Conservation (phyloP, 2,797 vertebrate genomes). For the Momotus momota region DNA sequence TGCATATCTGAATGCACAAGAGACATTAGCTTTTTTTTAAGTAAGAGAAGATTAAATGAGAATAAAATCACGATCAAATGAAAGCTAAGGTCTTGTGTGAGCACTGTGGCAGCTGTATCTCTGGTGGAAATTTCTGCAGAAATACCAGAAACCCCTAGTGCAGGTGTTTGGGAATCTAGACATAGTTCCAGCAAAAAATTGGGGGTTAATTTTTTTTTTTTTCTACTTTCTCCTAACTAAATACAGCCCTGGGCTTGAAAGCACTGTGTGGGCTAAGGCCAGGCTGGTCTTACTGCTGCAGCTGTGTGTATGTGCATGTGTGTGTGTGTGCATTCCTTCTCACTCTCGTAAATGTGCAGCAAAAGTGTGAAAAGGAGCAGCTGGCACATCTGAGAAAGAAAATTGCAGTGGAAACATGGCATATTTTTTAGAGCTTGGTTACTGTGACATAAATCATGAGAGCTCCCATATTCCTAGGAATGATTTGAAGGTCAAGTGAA, state of each 20-base stretch:
- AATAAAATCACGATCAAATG: not conserved
- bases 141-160: constrained; percentile 64
- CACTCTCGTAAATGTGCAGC: constrained; percentile 73
- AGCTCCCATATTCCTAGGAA: not conserved
- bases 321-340: constrained; percentile 64
- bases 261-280: constrained; percentile 33
- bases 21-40: not conserved
- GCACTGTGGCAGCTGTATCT: constrained; percentile 64
- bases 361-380: constrained; percentile 75
- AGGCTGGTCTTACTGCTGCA: constrained; percentile 59
- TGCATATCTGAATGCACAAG: not conserved
- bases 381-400: constrained; percentile 69
- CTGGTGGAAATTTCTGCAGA: constrained; percentile 66
- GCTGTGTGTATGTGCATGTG: constrained; percentile 42
- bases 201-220: not conserved
- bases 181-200: constrained; percentile 21
- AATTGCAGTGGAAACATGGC: constrained; percentile 46
- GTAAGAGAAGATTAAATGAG: constrained; percentile 8
- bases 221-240: constrained; percentile 24
- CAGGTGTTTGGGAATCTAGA: constrained; percentile 78
- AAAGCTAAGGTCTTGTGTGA: not conserved
- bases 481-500: not conserved
- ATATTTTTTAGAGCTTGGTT: constrained; percentile 14
- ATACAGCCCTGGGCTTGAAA: constrained; percentile 48
- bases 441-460: not conserved